Evolutionary conservation across 2,113 vertebrate species (phyloP).

Genomic region (Cyprinodon variegatus): DNA sequence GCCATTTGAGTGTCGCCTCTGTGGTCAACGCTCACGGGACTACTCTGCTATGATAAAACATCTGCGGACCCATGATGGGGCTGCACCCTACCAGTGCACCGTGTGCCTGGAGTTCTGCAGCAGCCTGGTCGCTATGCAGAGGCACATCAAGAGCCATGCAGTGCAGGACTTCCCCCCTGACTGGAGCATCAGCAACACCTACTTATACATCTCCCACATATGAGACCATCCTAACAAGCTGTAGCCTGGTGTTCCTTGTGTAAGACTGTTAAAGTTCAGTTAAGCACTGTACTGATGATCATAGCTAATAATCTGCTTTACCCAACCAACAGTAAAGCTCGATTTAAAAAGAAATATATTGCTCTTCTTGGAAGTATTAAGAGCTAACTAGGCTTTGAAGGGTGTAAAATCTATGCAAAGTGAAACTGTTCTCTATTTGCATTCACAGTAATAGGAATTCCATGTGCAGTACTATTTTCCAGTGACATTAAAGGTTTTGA

Average conservation of each 20-base stretch:
- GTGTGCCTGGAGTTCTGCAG: conserved; percentile 80
- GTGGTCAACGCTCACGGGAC: conserved; percentile 85
- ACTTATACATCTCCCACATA: conserved; percentile 81
- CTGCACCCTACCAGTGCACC: conserved; percentile 83
- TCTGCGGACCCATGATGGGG: conserved; percentile 83
- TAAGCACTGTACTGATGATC: not conserved
- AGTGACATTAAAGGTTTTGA: conserved; percentile 21
- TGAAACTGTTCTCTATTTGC: conserved; percentile 17
- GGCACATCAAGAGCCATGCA: conserved; percentile 79
- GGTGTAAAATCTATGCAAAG: conserved; percentile 17
- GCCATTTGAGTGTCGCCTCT: conserved; percentile 85
- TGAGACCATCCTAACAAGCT: conserved; percentile 27
- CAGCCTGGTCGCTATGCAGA: conserved; percentile 84
- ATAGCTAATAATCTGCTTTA: not conserved
- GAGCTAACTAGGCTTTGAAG: not conserved
- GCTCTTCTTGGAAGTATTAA: not conserved
- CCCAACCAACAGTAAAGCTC: not conserved
- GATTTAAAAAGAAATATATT: not conserved
- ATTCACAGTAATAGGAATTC: conserved; percentile 4
- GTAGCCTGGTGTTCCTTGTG: conserved; percentile 1
- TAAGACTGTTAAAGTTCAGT: not conserved
- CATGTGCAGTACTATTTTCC: conserved; percentile 27
- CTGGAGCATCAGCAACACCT: conserved; percentile 83
- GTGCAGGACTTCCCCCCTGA: conserved; percentile 81
- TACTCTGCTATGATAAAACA: conserved; percentile 89